Evolutionary conservation across 1,140 invertebrate species (phyloP).

Genomic region (Conus betulinus): DNA sequence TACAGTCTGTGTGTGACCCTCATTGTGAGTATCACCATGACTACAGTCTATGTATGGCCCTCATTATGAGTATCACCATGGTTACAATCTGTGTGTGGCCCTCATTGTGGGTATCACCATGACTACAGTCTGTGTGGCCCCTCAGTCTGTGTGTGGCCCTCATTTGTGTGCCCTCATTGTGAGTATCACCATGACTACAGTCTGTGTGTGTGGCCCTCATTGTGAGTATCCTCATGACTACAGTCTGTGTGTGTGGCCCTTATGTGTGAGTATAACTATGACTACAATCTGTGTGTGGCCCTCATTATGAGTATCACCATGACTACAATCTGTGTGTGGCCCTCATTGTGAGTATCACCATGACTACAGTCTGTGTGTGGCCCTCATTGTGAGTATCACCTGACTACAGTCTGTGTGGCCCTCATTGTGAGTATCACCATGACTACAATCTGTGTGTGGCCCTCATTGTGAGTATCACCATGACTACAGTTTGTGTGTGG

Average conservation of each 20-base stretch:
- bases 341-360: no score
- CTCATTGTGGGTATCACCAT: neutral
- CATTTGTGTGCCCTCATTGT: conserved; percentile 29
- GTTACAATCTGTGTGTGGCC: neutral
- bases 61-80: no score
- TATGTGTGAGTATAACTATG: conserved; percentile 45
- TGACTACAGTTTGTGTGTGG: neutral
- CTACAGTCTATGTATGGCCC: no score
- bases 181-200: neutral
- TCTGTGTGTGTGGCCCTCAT: neutral
- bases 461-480: neutral
- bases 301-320: no score
- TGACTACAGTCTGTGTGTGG: no score
- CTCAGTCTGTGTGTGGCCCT: conserved; percentile 54
- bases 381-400: no score
- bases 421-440: no score
- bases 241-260: conserved; percentile 58
- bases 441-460: neutral
- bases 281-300: no score
- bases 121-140: conserved; percentile 46
- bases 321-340: no score
- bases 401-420: neutral
- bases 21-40: neutral
- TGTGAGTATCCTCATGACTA: conserved; percentile 1
- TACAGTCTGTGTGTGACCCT: neutral